These are phyloP conservation scores for Meloidogyne floridensis DNA, from an alignment of 1,140 invertebrate genomes.

Conservation along the genomic window DNA sequence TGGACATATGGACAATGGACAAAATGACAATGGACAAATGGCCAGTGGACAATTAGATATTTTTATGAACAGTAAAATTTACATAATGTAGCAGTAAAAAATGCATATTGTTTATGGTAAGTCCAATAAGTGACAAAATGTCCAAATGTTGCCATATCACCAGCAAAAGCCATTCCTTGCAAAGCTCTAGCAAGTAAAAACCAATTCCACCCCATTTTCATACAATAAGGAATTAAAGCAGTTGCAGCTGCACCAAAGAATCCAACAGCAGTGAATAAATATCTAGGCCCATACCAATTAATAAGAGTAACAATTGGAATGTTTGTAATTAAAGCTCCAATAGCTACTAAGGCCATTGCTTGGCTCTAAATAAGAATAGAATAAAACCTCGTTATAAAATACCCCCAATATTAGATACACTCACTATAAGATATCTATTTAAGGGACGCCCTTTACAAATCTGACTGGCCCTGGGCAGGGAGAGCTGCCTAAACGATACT, in stretches of 20 bases:
- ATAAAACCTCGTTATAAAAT: neutral
- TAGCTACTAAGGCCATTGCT: constrained; percentile 28
- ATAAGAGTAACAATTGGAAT: constrained; percentile 39
- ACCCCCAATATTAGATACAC: neutral
- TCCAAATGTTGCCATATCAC: constrained; percentile 46
- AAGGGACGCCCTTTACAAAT: too few species aligned
- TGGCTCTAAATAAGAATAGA: constrained; percentile 24
- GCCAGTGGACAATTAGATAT: too few species aligned
- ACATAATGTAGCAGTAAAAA: constrained; percentile 43
- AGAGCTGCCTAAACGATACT: too few species aligned
- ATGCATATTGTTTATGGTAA: constrained; percentile 41
- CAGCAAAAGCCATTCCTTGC: constrained; percentile 43
- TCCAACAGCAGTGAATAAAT: constrained; percentile 42
- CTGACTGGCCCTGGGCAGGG: too few species aligned
- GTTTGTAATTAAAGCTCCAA: constrained; percentile 27
- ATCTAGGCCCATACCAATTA: constrained; percentile 43
- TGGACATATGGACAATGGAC: too few species aligned
- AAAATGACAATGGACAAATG: too few species aligned
- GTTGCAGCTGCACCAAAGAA: constrained; percentile 43
- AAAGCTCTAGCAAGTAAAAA: constrained; percentile 31
- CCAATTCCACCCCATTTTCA: constrained; percentile 31
- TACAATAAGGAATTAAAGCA: constrained; percentile 37
- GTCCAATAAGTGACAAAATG: constrained; percentile 41
- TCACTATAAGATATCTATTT: too few species aligned
- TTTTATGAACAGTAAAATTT: too few species aligned